Evolutionary conservation across 1,140 invertebrate species (phyloP), one percentile per base, ranked within the genome.

Genomic region (Nebria ingens): DNA sequence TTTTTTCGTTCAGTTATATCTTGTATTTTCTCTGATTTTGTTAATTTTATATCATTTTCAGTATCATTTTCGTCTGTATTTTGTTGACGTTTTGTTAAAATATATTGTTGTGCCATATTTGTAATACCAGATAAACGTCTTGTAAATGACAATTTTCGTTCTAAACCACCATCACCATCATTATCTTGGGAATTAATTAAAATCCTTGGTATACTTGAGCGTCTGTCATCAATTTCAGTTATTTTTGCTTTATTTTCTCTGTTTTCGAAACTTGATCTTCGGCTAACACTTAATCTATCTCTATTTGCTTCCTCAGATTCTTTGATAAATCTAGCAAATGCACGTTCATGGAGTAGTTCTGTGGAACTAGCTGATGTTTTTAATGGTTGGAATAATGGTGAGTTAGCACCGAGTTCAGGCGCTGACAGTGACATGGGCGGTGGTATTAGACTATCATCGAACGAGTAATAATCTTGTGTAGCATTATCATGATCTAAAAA

Each of bases 341-440:
- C 84, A 19, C 79, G 76, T 64, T 89, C 87, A 61, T 89, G 86
- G 1, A 91, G 71, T 4, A 90, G 71, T 64, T 90, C 87, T 0
- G 85, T 87, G 0, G 87, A 90, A 64, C 87, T 90, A 4, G 87
- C 84, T 0, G 86, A 86, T 58, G 83, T 78, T 6, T 85, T 79
- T 11, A 86, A 64, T 0, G 66, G 60, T 53, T 75, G 79, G 60
- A 83, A 79, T 51, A 76, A 65, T 19, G 68, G 69, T 13, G 70
- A 66, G 61, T 76, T 73, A 11, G 73, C 68, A 57, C 79, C 78
- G 42, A 90, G 66, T 66, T 89, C 87, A 0, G 88, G 88, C 1
- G 87, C 79, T 1, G 87, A 90, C 19, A 89, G 71, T 0, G 88
- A 91, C 54, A 89, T 77, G 1, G 85, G 86, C 1, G 87, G 86